Evolutionary conservation across 2,797 vertebrate species (phyloP), one percentile per base, ranked within the genome.

Genomic region (Sitta carolinensis): DNA sequence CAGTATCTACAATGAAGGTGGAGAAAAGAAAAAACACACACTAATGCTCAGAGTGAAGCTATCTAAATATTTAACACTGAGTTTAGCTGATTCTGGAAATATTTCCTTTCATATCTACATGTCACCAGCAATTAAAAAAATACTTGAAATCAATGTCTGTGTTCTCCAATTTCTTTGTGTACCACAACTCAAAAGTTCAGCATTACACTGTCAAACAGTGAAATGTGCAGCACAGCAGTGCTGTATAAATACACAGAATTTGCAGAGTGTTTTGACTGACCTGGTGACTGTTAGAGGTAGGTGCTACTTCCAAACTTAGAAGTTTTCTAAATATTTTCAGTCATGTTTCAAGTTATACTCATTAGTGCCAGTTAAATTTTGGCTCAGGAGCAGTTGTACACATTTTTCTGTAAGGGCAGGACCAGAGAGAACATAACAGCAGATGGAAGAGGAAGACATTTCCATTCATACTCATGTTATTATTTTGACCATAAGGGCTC

Each of bases 1-100:
- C 0, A 0, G 34, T 42, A 57, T 0, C 0, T 26, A 43, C 0
- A 0, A 9, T 70, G 25, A 87, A 76, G 20, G 19, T 32, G 13
- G 34, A 75, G 21, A 67, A 87, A 75, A 83, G 4, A 77, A 85
- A 87, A 27, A 20, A 16, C 70, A 59, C 8, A 17, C 4, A 51
- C 21, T 16, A 52, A 47, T 11, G 32, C 45, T 63, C 61, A 76
- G 29, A 77, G 38, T 13, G 9, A 86, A 75, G 21, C 21, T 74
- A 42, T 64, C 64, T 66, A 83, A 91, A 88, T 89, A 83, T 67
- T 93, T 84, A 62, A 76, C 42, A 47, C 15, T 19, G 21, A 77
- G 18, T 70, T 68, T 10, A 84, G 26, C 17, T 8, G 25, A 62
- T 59, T 52, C 36, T 85, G 54, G 73, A 81, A 84, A 26, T 40